These are phyloP conservation scores for Acleris cristana DNA, from an alignment of 2,888 invertebrate species.

Conservation along the genomic window DNA sequence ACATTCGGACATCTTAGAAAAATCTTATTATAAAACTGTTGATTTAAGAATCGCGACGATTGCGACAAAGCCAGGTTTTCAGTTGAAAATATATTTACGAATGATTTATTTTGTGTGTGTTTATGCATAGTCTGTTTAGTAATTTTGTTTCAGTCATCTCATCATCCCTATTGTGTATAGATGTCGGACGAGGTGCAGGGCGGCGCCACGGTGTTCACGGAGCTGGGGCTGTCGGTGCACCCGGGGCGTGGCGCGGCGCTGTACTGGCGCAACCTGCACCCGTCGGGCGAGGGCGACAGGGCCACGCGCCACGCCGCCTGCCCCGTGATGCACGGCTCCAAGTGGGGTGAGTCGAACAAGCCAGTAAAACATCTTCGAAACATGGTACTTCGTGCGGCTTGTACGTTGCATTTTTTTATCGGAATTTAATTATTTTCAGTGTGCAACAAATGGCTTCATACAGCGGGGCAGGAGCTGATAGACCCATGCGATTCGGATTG, in stretches of 20 bases:
- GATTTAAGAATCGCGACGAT: too few relatives aligned
- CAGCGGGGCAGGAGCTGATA: conserved; percentile 93
- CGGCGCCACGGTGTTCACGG: conserved; percentile 98
- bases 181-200: conserved; percentile 99
- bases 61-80: too few relatives aligned
- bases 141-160: background rate
- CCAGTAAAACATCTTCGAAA: too few relatives aligned
- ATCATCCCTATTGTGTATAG: conserved; percentile 74
- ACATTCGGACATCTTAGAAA: too few relatives aligned
- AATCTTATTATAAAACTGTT: too few relatives aligned
- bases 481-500: conserved; percentile 85
- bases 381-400: too few relatives aligned
- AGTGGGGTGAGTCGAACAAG: conserved; percentile 90
- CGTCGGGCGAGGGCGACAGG: conserved; percentile 95
- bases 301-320: conserved; percentile 98
- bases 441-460: conserved; percentile 97
- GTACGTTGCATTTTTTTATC: background rate
- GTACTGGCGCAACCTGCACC: conserved; percentile 97
- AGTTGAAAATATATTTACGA: too few relatives aligned
- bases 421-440: conserved; percentile 76
- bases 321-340: conserved; percentile 97
- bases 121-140: too few relatives aligned
- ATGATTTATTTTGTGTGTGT: too few relatives aligned
- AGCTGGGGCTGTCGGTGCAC: conserved; percentile 91
- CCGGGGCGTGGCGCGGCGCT: conserved; percentile 96